Base-by-base conservation (phyloP, 2,113 vertebrate species). In the Copsychus sechellarum region DNA sequence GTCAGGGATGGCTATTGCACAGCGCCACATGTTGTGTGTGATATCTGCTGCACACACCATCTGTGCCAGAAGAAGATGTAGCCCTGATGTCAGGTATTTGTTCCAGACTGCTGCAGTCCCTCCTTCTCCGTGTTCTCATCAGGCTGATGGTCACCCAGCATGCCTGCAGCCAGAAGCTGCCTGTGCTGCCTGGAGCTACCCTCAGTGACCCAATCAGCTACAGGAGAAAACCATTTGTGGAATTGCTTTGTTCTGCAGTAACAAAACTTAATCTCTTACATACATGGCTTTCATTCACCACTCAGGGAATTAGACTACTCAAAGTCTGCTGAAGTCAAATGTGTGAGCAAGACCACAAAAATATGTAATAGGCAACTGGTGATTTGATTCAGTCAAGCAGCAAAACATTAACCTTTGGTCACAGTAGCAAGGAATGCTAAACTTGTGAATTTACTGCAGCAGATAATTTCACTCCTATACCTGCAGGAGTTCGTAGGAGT, bases 351-450 rank as follows among this genome's bases (percentile, higher is more conserved):
- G 64, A 79, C 60, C 66, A 70, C 67, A 62, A 71, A 92, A 91
- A 86, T 83, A 93, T 40, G 31, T 86, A 90, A 94, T 23, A 62
- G 76, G 36, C 88, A 94, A 92, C 78, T 62, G 53, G 69, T 95
- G 71, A 90, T 88, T 84, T 86, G 77, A 85, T 92, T 95, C 74
- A 87, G 78, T 71, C 82, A 86, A 31, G 60, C 72, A 90, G 78
- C 70, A 83, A 82, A 91, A 90, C 81, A 70, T 96, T 96, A 93
- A 96, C 96, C 86, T 97, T 95, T 86, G 88, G 77, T 80, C 91
- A 70, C 69, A 71, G 84, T 58, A 94, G 65, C 90, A 79, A 92
- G 65, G 73, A 88, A 85, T 79, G 86, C 36, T 80, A 71, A 86
- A 79, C 82, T 74, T 93, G 58, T 83, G 86, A 94, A 77, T 90